These are phyloP conservation scores for Helicolenus hilgendorfi DNA, from an alignment of 2,797 vertebrate species.

Conservation along the genomic window DNA sequence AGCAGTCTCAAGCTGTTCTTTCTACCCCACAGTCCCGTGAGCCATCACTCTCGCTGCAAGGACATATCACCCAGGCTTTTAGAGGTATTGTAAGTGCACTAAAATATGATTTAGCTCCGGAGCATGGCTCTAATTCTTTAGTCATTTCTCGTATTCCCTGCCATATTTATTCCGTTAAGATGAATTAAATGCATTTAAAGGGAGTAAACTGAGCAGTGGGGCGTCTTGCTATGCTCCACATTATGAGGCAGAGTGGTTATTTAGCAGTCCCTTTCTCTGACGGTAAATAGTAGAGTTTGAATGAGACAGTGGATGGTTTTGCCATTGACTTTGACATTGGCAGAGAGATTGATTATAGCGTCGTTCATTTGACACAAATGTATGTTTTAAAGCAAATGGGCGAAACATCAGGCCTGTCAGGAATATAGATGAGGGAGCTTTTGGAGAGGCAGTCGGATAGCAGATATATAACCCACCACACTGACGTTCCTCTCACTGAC, in stretches of 20 bases:
- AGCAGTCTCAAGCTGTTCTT: constrained; percentile 73
- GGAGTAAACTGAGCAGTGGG: constrained; percentile 53
- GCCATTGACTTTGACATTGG: constrained; percentile 79
- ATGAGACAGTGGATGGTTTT: constrained; percentile 66
- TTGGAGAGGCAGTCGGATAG: constrained; percentile 34
- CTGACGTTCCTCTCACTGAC: constrained; percentile 31
- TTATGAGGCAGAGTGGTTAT: constrained; percentile 80
- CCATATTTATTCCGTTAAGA: constrained; percentile 77
- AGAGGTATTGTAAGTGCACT: constrained; percentile 79
- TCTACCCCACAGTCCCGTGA: constrained; percentile 48
- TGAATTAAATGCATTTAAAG: constrained; percentile 82
- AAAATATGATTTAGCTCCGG: constrained; percentile 77
- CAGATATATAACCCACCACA: constrained; percentile 4
- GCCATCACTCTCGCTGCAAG: constrained; percentile 51
- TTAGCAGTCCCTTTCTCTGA: constrained; percentile 81
- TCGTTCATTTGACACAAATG: constrained; percentile 80
- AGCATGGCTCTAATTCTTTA: constrained; percentile 61
- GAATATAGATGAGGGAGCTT: constrained; percentile 69
- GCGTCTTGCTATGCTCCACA: constrained; percentile 80
- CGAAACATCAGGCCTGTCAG: constrained; percentile 66
- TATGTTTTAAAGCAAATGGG: constrained; percentile 80
- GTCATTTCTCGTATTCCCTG: constrained; percentile 61
- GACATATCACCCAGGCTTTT: constrained; percentile 72
- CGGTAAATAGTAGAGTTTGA: constrained; percentile 79
- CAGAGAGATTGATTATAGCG: constrained; percentile 76